Evolutionary conservation across 2,888 invertebrate species (phyloP).

Genomic region (Brachyopa scutellaris): DNA sequence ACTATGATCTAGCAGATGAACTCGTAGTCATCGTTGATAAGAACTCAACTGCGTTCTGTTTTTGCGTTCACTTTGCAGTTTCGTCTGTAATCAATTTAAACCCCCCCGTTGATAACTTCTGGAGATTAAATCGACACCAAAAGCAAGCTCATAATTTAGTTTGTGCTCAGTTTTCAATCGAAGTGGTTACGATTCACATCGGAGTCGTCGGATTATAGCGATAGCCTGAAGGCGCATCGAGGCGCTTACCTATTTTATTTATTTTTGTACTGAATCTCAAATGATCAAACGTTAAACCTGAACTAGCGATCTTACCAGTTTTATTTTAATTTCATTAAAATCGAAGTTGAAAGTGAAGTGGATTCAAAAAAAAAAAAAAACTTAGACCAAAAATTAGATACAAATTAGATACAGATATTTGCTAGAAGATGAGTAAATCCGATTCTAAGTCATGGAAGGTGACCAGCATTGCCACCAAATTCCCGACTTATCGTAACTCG

Average conservation of each 20-base stretch:
- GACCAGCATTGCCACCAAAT: conserved; percentile 79
- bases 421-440: conserved; percentile 25
- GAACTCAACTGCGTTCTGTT: conserved; percentile 7
- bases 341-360: conserved; percentile 1
- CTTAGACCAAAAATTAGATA: too few relatives aligned
- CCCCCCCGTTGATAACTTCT: conserved; percentile 29
- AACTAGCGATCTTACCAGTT: background rate
- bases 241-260: background rate
- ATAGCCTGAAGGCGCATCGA: background rate
- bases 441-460: conserved; percentile 77
- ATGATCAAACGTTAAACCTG: background rate
- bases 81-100: conserved; percentile 33
- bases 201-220: conserved; percentile 11
- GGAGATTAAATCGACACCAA: conserved; percentile 44
- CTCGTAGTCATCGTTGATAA: conserved; percentile 32
- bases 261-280: background rate
- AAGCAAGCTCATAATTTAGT: conserved; percentile 29
- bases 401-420: too few relatives aligned
- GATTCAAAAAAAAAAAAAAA: background rate
- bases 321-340: conserved; percentile 12
- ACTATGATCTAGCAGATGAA: conserved; percentile 15
- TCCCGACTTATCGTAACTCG: conserved; percentile 80
- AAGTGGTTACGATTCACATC: conserved; percentile 34
- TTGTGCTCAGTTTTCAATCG: conserved; percentile 41
- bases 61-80: background rate